Base-by-base conservation (phyloP, 2,113 vertebrate species). In the Tricholaema leucomelas region DNA sequence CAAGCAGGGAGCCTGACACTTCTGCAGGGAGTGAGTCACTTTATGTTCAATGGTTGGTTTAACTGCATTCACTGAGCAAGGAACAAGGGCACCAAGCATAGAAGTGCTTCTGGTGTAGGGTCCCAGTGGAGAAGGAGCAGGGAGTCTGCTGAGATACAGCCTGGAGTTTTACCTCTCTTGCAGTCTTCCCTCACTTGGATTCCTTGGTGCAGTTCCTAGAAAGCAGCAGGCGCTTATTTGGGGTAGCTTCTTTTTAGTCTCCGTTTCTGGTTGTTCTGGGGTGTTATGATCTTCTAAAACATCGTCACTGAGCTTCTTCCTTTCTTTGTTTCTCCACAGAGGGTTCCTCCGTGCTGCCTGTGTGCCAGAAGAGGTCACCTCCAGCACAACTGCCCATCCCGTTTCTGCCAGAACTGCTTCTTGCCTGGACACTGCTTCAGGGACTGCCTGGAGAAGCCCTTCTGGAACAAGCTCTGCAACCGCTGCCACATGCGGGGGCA, bases 401-500 rank as follows among this genome's bases (percentile, higher is more conserved):
- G 97, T 27, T 98, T 98, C 91, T 99, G 99, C 91, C 95, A 97
- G 60, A 99, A 99, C 98, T 99, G 99, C 79, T 97, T 91, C 46
- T 96, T 98, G 94, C 99, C 99, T 0, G 98, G 98, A 35, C 98
- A 99, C 96, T 91, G 80, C 12, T 97, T 89, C 79, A 89, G 85
- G 31, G 97, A 98, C 17, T 99, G 99, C 93, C 95, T 96, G 19
- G 98, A 99, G 95, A 98, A 80, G 86, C 48, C 96, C 33, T 98
- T 97, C 27, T 99, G 98, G 98, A 96, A 97, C 78, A 99, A 98
- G 27, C 95, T 96, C 31, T 99, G 99, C 96, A 97, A 97, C 63
- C 99, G 99, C 87, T 99, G 99, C 81, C 82, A 93, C 78, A 99
- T 99, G 98, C 98, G 74, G 33, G 99, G 99, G 8, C 99, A 99